These are phyloP conservation scores for Equus quagga DNA, from an alignment of 2,113 vertebrate species.

Conservation along the genomic window DNA sequence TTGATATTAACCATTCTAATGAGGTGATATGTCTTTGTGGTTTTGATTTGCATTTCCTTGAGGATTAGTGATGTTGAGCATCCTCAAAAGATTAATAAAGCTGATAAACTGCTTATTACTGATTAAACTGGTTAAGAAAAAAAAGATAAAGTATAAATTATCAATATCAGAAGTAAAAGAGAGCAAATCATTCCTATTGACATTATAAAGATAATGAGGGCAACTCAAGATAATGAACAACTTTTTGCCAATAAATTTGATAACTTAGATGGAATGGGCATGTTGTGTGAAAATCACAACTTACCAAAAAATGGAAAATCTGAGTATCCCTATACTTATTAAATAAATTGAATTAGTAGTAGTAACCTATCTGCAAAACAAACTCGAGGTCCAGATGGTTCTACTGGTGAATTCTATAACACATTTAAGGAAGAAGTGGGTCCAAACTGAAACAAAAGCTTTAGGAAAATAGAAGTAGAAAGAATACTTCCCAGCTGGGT, in stretches of 20 bases:
- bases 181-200: neutral
- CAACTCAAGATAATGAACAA: neutral
- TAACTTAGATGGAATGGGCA: neutral
- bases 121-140: neutral
- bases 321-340: neutral
- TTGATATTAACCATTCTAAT: neutral
- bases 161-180: neutral
- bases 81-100: neutral
- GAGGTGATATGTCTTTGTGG: neutral
- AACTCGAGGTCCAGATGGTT: neutral
- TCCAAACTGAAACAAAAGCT: neutral
- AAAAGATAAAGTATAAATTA: neutral
- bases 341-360: neutral
- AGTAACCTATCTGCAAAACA: neutral
- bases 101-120: neutral
- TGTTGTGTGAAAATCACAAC: neutral
- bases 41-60: neutral
- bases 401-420: neutral
- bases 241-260: neutral
- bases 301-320: neutral
- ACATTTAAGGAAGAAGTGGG: neutral
- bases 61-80: neutral
- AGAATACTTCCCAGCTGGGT: neutral
- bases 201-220: neutral
- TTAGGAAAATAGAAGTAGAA: neutral